Evolutionary conservation across 1,140 invertebrate genomes (phyloP), one percentile per base, ranked within the genome.

Genomic region (Drosophila jambulina): DNA sequence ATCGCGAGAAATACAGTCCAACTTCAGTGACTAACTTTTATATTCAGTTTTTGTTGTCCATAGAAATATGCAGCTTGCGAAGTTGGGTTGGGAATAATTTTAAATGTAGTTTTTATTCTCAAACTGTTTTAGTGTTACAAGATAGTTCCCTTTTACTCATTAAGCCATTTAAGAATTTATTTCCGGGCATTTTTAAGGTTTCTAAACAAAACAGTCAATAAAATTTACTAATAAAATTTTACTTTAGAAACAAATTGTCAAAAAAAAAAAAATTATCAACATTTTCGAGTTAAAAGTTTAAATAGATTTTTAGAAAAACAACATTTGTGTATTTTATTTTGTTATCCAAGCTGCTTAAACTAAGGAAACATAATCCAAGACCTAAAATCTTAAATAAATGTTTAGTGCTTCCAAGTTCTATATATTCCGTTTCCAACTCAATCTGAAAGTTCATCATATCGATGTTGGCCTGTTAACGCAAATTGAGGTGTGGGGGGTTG

Each of bases 1-100:
- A 65, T 65, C 62, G 67, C 61, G 67, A 68, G 46, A 56, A 45
- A 46, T 60, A 49, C 46, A 54, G 40, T 68, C 48, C n/a, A 62
- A 60, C 32, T 17, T 53, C 25, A 5, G 21, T 10, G 13, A 23
- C 4, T 0, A 34, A 9, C 12, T 25, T 23, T 21, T 36, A 21
- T 15, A 23, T 54, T 54, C 8, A 2, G 7, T 23, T 23, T 23
- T 5, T 4, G 5, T 29, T 12, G n/a, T n/a, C 17, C 1, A 10
- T n/a, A 17, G 46, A 49, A 27, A 49, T 17, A 0, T 17, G 23
- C 12, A 32, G n/a, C 1, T 19, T 0, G 6, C 27, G 27, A 19
- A 32, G 17, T 29, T 49, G 27, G 8, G 12, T 51, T 32, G n/a
- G n/a, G 1, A 19, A 32, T 8, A 13, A 4, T 32, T 51, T 0